phyloP scores from a whole-genome alignment of 2,113 vertebrate species.

The Ptilorrhoa leucosticta region DNA sequence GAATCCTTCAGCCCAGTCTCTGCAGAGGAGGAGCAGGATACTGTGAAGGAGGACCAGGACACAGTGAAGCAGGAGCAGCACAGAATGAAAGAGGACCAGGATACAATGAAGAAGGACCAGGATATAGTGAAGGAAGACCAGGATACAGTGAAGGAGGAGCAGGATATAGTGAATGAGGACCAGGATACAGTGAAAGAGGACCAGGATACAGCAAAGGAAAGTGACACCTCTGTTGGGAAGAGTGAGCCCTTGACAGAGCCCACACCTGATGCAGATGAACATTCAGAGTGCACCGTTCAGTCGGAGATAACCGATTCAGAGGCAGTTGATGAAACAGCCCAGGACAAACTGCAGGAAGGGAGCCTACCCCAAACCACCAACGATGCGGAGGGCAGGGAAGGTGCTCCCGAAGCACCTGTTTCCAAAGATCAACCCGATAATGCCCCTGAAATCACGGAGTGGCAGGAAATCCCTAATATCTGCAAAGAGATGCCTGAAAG shows the following conservation, averaged over 20 bases:
- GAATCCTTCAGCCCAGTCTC: neutral
- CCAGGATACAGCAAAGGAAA: neutral
- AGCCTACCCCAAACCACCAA: neutral
- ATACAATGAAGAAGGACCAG: neutral
- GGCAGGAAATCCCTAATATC: neutral
- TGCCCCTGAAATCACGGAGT: neutral
- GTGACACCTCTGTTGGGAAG: neutral
- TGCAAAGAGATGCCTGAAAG: neutral
- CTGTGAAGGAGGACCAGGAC: neutral
- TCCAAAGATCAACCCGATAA: neutral
- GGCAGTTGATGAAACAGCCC: neutral
- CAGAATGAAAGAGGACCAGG: neutral
- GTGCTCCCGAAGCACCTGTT: rapidly evolving
- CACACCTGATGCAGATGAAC: neutral
- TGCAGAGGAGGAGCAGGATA: neutral
- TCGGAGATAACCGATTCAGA: neutral
- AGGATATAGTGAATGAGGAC: neutral
- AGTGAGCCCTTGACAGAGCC: conserved; percentile 43
- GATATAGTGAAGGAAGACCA: neutral
- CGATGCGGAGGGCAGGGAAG: neutral
- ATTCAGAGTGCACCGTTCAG: neutral
- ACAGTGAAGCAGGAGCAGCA: neutral
- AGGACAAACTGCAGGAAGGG: conserved; percentile 33
- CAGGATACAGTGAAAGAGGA: neutral
- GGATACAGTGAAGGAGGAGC: neutral